phyloP scores from a whole-genome alignment of 2,797 vertebrate species.

The Geotrypetes seraphini region DNA sequence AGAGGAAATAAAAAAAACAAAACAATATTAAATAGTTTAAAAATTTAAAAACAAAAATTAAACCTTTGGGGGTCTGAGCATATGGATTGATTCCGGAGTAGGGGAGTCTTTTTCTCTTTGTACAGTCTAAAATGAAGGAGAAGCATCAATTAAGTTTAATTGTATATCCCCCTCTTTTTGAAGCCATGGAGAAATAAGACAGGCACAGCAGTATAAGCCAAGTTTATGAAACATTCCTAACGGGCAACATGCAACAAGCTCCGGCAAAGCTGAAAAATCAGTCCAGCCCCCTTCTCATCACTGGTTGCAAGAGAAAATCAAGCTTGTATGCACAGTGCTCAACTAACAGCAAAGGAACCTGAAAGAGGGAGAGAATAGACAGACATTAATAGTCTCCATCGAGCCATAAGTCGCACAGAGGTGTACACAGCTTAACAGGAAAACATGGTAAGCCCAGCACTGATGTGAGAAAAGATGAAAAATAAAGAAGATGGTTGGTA shows the following conservation, averaged over 20 bases:
- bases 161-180: conserved; percentile 36
- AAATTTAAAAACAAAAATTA: conserved; percentile 73
- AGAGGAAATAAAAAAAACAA: too few relatives aligned
- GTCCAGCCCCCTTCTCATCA: conserved; percentile 37
- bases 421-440: conserved; percentile 41
- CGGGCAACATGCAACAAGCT: conserved; percentile 64
- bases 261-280: conserved; percentile 41
- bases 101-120: conserved; percentile 98
- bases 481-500: conserved; percentile 2
- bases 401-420: conserved; percentile 44
- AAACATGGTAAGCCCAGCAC: conserved; percentile 27
- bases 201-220: conserved; percentile 41
- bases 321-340: conserved; percentile 30
- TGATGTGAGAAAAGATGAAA: conserved; percentile 33
- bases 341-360: not conserved
- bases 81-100: conserved; percentile 98
- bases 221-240: conserved; percentile 45
- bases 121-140: conserved; percentile 98
- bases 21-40: too few relatives aligned
- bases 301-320: conserved; percentile 34
- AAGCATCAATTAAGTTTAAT: conserved; percentile 79
- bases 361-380: conserved; percentile 18
- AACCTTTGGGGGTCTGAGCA: conserved; percentile 98
- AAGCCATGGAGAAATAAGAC: conserved; percentile 12
- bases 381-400: conserved; percentile 34